A percentile compares a stretch with the other conserved stretches of the same genome.
These are phyloP conservation scores for Lepeophtheirus nordmannii DNA, from an alignment of 2,888 invertebrate species.

Conservation along the genomic window DNA sequence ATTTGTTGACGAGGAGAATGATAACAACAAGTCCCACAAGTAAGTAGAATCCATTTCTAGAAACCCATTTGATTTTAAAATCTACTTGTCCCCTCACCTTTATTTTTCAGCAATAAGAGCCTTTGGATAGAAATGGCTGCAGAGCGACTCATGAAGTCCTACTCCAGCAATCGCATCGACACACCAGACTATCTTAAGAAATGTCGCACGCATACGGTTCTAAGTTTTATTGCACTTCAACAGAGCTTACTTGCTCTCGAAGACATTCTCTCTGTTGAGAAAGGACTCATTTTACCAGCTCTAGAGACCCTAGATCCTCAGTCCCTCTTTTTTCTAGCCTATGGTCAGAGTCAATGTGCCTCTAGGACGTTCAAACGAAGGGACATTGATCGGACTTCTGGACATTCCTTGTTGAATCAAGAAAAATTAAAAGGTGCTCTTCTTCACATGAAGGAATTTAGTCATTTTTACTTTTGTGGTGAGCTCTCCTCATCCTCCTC, in stretches of 20 bases:
- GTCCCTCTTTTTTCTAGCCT: conserved; percentile 42
- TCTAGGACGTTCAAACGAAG: neutral
- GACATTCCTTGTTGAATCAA: neutral
- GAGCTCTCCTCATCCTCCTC: neutral
- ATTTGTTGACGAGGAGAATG: neutral
- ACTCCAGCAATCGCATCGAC: conserved; percentile 1
- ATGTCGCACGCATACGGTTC: neutral
- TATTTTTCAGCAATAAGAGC: neutral
- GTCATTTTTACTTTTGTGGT: conserved; percentile 12
- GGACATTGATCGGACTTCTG: conserved; percentile 21
- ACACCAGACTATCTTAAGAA: conserved; percentile 18
- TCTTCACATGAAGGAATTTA: conserved; percentile 2
- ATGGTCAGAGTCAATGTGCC: conserved; percentile 36
- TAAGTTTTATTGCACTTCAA: conserved; percentile 10
- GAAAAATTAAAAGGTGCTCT: conserved; percentile 18
- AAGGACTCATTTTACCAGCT: conserved; percentile 31
- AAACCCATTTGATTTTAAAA: neutral
- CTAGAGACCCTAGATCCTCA: conserved; percentile 39
- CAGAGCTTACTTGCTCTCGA: conserved; percentile 6
- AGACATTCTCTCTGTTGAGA: conserved; percentile 16
- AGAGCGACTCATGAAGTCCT: neutral
- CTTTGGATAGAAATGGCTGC: conserved; percentile 4
- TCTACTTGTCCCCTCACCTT: neutral
- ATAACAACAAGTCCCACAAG: neutral
- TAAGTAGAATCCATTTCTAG: neutral